Evolutionary conservation across 2,797 vertebrate species (phyloP).

Genomic region (Propithecus perrieri): DNA sequence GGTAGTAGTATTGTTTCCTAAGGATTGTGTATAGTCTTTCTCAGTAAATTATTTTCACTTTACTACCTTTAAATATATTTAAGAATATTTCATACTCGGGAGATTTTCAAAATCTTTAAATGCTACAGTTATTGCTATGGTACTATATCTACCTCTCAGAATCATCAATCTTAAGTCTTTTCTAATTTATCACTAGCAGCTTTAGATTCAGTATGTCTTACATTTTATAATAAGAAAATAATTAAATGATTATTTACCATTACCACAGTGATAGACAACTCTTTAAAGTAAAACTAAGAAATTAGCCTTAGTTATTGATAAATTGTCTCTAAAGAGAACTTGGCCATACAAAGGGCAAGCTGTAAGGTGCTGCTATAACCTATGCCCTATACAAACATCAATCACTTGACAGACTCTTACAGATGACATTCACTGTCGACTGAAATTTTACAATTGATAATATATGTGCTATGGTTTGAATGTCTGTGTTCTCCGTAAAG

Average conservation of each 20-base stretch:
- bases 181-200: background rate
- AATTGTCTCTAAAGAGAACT: background rate
- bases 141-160: background rate
- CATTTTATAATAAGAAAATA: background rate
- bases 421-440: background rate
- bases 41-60: constrained; percentile 24
- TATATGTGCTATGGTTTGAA: background rate
- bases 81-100: background rate
- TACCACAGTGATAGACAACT: background rate
- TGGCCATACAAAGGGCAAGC: background rate
- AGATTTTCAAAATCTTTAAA: background rate
- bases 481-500: background rate
- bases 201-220: constrained; percentile 12
- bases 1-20: background rate
- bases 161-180: background rate
- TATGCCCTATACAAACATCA: background rate
- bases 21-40: background rate
- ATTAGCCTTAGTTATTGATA: background rate
- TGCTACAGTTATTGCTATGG: background rate
- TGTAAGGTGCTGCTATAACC: background rate
- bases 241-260: background rate
- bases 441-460: background rate
- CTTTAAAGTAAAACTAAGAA: constrained; percentile 5
- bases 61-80: constrained; percentile 25
- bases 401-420: background rate